These are phyloP conservation scores for Collichthys lucidus DNA, from an alignment of 2,113 vertebrate species.

Conservation along the genomic window DNA sequence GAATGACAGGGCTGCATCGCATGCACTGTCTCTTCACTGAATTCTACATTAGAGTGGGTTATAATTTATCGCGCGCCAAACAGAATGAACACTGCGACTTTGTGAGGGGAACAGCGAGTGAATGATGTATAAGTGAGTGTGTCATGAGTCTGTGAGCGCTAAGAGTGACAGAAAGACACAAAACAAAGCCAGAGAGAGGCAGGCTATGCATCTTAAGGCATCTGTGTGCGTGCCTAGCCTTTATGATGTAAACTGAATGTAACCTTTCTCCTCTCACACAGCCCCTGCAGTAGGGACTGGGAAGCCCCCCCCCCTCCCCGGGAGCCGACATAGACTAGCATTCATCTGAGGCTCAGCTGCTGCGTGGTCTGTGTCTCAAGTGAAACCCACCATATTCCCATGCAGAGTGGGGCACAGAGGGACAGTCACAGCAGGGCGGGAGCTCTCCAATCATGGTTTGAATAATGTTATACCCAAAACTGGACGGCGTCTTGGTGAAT, in stretches of 20 bases:
- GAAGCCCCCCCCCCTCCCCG: conserved; percentile 62
- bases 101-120: conserved; percentile 33
- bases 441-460: conserved; percentile 75
- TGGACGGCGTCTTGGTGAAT: conserved; percentile 49
- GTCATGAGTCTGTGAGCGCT: conserved; percentile 51
- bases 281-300: conserved; percentile 72
- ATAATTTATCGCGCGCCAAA: conserved; percentile 51
- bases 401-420: conserved; percentile 73
- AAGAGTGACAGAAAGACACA: conserved; percentile 55
- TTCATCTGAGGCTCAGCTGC: conserved; percentile 76
- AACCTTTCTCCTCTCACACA: conserved; percentile 79
- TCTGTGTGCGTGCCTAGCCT: conserved; percentile 58
- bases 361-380: conserved; percentile 74
- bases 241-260: conserved; percentile 84
- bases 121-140: conserved; percentile 64
- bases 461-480: conserved; percentile 59
- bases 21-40: conserved; percentile 37
- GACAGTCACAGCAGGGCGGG: conserved; percentile 58
- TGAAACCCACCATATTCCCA: conserved; percentile 60
- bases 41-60: conserved; percentile 58
- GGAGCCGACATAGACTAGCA: conserved; percentile 71
- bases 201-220: conserved; percentile 62
- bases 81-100: conserved; percentile 47
- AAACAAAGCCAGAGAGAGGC: conserved; percentile 47
- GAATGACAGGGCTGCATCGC: conserved; percentile 13